phyloP scores from a whole-genome alignment of 2,888 invertebrate genomes.

The Leptarthrus brevirostris region DNA sequence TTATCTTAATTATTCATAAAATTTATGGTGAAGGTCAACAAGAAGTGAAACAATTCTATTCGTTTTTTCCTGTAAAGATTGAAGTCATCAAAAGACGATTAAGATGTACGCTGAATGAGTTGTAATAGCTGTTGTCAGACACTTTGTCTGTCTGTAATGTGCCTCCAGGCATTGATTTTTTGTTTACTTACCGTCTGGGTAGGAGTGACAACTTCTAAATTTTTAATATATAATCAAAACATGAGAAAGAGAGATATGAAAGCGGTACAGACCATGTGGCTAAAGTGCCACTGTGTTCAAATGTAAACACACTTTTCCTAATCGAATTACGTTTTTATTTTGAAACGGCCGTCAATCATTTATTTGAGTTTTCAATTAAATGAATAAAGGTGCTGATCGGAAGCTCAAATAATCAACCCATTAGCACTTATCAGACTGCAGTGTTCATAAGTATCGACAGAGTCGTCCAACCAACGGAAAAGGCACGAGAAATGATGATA shows the following conservation, averaged over 20 bases:
- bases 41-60: conserved; percentile 13
- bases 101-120: background rate
- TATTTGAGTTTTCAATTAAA: conserved; percentile 10
- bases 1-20: conserved; percentile 22
- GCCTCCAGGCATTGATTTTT: background rate
- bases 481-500: no score
- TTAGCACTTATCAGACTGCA: conserved; percentile 6
- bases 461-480: no score
- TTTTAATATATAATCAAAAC: background rate
- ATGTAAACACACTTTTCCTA: conserved; percentile 17
- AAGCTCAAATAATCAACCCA: conserved; percentile 14
- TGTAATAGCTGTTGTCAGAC: background rate
- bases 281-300: no score
- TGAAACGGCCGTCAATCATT: conserved; percentile 12
- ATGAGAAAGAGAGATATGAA: no score
- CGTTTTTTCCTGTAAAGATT: background rate
- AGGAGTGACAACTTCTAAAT: conserved; percentile 5
- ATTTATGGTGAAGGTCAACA: conserved; percentile 23
- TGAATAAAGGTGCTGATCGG: conserved; percentile 3
- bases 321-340: background rate
- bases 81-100: conserved; percentile 19
- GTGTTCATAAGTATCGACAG: background rate
- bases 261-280: no score
- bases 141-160: background rate
- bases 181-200: conserved; percentile 17